Conservation (phyloP, 2,888 invertebrate species). For the Ecliptopera silaceata region DNA sequence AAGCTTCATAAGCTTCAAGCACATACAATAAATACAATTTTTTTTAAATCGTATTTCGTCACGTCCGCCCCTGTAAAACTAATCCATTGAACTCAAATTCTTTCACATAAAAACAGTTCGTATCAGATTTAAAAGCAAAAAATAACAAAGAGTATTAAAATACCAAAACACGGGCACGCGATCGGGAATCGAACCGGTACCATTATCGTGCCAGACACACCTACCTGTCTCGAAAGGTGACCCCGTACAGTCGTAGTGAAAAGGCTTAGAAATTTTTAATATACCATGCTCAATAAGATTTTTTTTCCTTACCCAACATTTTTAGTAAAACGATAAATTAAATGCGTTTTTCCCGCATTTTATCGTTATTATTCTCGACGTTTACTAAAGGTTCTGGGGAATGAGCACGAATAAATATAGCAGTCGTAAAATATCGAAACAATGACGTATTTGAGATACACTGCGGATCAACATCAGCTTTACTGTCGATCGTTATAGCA, state of each 20-base stretch:
- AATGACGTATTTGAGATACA: no score
- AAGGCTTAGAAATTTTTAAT: constrained; percentile 24
- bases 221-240: constrained; percentile 59
- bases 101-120: constrained; percentile 36
- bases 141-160: constrained; percentile 55
- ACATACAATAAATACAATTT: not conserved
- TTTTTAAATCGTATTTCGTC: constrained; percentile 14
- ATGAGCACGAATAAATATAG: no score
- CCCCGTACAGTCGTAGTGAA: constrained; percentile 44
- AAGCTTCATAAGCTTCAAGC: no score
- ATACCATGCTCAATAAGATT: not conserved
- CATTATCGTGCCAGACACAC: constrained; percentile 64
- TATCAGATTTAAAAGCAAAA: constrained; percentile 32
- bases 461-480: no score
- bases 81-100: constrained; percentile 42
- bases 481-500: no score
- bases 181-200: constrained; percentile 68
- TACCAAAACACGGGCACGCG: constrained; percentile 70
- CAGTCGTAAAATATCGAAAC: no score
- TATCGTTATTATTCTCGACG: no score
- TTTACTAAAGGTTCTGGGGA: no score
- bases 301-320: no score
- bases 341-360: no score
- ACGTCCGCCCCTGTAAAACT: constrained; percentile 24
- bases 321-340: no score